Base-by-base conservation (phyloP, 2,888 invertebrate genomes). In the Pterostichus niger region DNA sequence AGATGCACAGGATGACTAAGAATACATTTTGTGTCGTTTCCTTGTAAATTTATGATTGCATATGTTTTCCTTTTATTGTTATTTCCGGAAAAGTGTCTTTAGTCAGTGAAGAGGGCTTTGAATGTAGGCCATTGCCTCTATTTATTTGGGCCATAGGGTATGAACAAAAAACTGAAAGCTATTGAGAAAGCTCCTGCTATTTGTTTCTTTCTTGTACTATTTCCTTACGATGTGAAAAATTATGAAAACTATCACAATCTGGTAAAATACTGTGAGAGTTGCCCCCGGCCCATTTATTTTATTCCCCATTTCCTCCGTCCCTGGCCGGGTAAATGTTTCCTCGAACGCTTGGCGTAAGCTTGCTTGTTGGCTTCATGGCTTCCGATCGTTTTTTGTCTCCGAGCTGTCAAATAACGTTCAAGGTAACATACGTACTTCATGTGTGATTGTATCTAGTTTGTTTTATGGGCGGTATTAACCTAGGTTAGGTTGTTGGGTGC, bases 381-480 rank as follows among this genome's bases (percentile, higher is more conserved):
- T n/a, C 75, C 75, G 75, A 75, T 75, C 49, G 75, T 31, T 78
- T 61, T 61, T 78, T 78, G 78, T 78, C 59, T 78, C 56, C 44
- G 40, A 78, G 61, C 78, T 78, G 78, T 78, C 78, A 78, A 78
- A 78, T 78, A 78, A 56, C 78, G 78, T 56, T 61, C 78, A 61
- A 78, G 78, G 78, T 78, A 61, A 78, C 44, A 33, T 75, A 44
- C 59, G 59, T 78, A 59, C 59, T 59, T 59, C 78, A 78, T 78
- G 44, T 61, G 59, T 78, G 78, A 78, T 78, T 78, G 78, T 78
- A 78, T 78, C 78, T 56, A 10, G 17, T 33, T 78, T 78, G 78
- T 78, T 78, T 78, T 78, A 78, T 61, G 24, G 78, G 44, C 24
- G 33, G 56, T 40, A 75, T 52, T 52, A 75, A 52, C 33, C 31